A percentile compares a stretch with the other conserved stretches of the same genome.
Conservation (phyloP, 2,113 vertebrate genomes). For the Prochilodus magdalenae region DNA sequence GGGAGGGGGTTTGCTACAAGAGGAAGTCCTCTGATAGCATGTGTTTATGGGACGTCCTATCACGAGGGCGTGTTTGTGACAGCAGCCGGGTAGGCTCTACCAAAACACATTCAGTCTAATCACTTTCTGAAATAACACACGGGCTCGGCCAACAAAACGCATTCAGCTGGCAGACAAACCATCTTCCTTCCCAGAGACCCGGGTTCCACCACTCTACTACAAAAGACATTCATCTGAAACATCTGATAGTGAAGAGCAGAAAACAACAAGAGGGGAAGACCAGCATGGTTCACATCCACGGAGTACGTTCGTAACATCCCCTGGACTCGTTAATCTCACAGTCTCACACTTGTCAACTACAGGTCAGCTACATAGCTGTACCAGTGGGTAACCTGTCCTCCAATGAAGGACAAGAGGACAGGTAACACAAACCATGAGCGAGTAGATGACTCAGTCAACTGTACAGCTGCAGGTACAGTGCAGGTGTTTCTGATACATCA, state of each 20-base stretch:
- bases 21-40: slow-evolving; percentile 48
- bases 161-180: slow-evolving; percentile 26
- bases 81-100: slow-evolving; percentile 30
- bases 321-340: too few relatives aligned
- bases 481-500: too few relatives aligned
- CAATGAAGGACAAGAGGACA: too few relatives aligned
- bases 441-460: too few relatives aligned
- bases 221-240: slow-evolving; percentile 29
- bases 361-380: too few relatives aligned
- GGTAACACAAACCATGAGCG: too few relatives aligned
- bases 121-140: slow-evolving; percentile 43
- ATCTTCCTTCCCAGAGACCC: neutral
- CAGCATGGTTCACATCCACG: neutral
- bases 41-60: slow-evolving; percentile 55
- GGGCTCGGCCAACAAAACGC: slow-evolving; percentile 57
- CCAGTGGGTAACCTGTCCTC: too few relatives aligned
- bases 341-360: too few relatives aligned
- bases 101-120: slow-evolving; percentile 53
- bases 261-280: neutral
- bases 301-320: too few relatives aligned
- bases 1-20: slow-evolving; percentile 30
- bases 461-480: too few relatives aligned
- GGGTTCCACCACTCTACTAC: neutral
- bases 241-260: neutral
- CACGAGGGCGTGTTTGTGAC: slow-evolving; percentile 37